phyloP scores from a whole-genome alignment of 2,888 invertebrate genomes.

The Tromatobia lineatoria region DNA sequence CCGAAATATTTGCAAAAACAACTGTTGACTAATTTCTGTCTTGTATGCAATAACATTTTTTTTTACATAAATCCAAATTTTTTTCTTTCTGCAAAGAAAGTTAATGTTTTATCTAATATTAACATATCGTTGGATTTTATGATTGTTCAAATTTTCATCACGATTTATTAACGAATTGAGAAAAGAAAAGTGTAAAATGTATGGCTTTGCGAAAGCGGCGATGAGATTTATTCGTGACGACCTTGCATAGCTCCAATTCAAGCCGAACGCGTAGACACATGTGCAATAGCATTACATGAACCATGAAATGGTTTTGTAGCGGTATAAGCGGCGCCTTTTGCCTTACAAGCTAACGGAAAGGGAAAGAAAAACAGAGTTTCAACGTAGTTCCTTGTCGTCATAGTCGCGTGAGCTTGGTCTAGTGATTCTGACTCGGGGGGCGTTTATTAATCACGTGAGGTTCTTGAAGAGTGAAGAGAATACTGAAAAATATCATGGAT shows the following conservation, averaged over 20 bases:
- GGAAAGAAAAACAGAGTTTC: not conserved
- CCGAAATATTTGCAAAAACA: not conserved
- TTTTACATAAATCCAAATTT: not conserved
- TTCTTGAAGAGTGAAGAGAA: too few species aligned
- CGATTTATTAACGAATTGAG: not conserved
- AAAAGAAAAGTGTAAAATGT: not conserved
- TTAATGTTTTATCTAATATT: not conserved
- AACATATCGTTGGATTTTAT: not conserved
- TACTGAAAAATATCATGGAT: too few species aligned
- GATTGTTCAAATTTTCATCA: not conserved
- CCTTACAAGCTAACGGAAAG: not conserved
- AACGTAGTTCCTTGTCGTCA: constrained; percentile 15
- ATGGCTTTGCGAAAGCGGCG: not conserved
- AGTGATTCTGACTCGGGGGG: not conserved
- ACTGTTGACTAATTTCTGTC: too few species aligned
- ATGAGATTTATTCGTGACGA: constrained; percentile 31
- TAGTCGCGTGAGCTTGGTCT: not conserved
- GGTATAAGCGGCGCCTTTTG: not conserved
- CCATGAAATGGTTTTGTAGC: constrained; percentile 3
- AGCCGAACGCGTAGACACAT: not conserved
- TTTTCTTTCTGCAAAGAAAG: not conserved
- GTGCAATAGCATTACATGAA: not conserved
- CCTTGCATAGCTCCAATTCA: constrained; percentile 36
- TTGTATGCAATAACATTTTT: not conserved
- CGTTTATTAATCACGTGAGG: too few species aligned